Percentiles rank a stretch among this genome's conserved stretches.
phyloP scores from a whole-genome alignment of 2,888 invertebrate species.

The Eristalis intricaria region DNA sequence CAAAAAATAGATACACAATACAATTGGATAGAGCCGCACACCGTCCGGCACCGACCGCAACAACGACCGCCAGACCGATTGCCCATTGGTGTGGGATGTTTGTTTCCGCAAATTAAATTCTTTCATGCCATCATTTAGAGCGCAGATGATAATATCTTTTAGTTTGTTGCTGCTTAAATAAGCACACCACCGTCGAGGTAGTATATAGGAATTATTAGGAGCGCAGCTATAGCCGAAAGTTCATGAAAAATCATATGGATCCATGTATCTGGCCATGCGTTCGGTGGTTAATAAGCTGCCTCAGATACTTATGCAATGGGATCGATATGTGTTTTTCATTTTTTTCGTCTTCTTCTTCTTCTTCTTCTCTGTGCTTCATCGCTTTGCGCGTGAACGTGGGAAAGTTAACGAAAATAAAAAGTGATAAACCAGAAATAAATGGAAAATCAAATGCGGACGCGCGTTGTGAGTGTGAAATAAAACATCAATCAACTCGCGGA shows the following conservation, averaged over 20 bases:
- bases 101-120: conserved; percentile 27
- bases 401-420: background rate
- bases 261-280: background rate
- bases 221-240: conserved; percentile 3
- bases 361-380: no score
- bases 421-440: background rate
- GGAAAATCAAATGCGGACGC: background rate
- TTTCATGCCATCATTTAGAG: conserved; percentile 15
- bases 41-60: background rate
- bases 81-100: conserved; percentile 22
- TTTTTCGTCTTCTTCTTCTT: background rate
- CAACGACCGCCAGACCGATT: background rate
- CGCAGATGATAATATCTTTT: conserved; percentile 12
- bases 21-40: conserved; percentile 3
- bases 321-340: background rate
- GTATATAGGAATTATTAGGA: conserved; percentile 16
- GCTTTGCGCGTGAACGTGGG: background rate
- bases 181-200: background rate
- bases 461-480: no score
- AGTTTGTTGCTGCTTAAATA: conserved; percentile 3
- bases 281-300: background rate
- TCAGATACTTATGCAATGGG: background rate
- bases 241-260: background rate
- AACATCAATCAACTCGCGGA: background rate
- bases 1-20: conserved; percentile 16